These are phyloP conservation scores for Acrossocheilus fasciatus DNA, from an alignment of 2,797 vertebrate species.

Conservation along the genomic window DNA sequence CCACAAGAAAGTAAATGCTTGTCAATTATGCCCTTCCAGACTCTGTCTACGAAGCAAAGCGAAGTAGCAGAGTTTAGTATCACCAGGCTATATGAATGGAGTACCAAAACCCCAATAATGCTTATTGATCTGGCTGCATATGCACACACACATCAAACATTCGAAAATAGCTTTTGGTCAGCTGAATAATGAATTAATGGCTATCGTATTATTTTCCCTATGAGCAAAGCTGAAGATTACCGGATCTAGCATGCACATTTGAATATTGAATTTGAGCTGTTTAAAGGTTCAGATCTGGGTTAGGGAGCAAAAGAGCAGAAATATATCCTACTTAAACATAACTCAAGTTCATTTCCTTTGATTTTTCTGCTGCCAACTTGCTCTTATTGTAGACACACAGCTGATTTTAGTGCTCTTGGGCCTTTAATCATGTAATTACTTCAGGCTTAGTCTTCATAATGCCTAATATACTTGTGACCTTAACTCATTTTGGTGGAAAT, in stretches of 20 bases:
- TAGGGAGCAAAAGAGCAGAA: not conserved
- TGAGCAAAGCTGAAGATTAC: not conserved
- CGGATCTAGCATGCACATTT: not conserved
- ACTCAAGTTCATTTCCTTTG: conserved; percentile 1
- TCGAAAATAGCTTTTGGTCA: not conserved
- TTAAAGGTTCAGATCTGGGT: conserved; percentile 16
- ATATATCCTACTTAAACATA: not conserved
- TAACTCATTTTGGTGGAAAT: conserved; percentile 1
- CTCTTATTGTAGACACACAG: not conserved
- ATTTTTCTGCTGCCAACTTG: not conserved
- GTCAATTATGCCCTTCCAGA: too few species aligned
- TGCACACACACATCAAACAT: not conserved
- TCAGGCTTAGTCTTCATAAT: not conserved
- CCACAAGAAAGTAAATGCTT: too few species aligned
- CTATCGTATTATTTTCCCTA: not conserved
- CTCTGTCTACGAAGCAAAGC: too few species aligned
- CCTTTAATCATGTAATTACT: conserved; percentile 2
- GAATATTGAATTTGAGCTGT: conserved; percentile 24
- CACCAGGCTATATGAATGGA: not conserved
- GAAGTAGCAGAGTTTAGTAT: too few species aligned
- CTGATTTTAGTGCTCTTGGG: not conserved
- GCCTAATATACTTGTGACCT: conserved; percentile 2
- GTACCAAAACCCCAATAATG: not conserved
- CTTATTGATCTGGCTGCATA: not conserved
- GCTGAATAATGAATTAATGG: conserved; percentile 4